Evolutionary conservation across 2,797 vertebrate genomes (phyloP), one percentile per base, ranked within the genome.

Genomic region (Scomberomorus guttatus): DNA sequence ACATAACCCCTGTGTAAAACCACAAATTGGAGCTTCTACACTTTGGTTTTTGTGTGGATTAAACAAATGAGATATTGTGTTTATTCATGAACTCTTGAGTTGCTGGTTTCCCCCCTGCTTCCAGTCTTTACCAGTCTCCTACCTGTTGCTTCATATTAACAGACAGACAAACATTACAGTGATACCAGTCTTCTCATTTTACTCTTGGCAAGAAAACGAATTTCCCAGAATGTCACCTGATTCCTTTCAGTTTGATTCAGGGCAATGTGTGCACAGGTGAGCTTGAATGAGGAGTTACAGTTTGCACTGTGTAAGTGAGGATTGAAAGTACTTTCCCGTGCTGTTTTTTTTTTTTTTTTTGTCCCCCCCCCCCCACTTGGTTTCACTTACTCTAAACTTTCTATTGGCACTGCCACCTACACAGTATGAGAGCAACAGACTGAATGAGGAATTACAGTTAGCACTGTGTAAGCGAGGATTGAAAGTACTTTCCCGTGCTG

Each of bases 361-460:
- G 6, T 18, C 18, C 2, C 4, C 73, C 34, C 2, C 1, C 79
- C 75, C 48, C 24, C 29, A 82, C 71, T 64, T 76, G 77, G 80
- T 92, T 94, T 94, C 86, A 94, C 93, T 94, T 85, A 92, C 89
- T 95, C 80, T 95, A 91, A 93, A 92, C 92, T 96, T 94, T 95
- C 85, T 93, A 93, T 95, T 95, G 94, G 89, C 90, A 81, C 91
- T 90, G 90, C 91, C 92, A 77, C 92, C 93, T 91, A 89, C 92
- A 89, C 94, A 93, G 90, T 96, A 90, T 90, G 95, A 93, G 87
- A 92, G 93, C 91, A 86, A 72, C 94, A 95, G 94, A 82, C 94
- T 94, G 92, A 94, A 90, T 90, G 94, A 95, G 82, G 94, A 95
- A 94, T 10, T 37, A 37, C 37, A 61, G 71, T 65, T 70, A 82